Conservation (phyloP, 2,113 vertebrate genomes). For the Festucalex cinctus region DNA sequence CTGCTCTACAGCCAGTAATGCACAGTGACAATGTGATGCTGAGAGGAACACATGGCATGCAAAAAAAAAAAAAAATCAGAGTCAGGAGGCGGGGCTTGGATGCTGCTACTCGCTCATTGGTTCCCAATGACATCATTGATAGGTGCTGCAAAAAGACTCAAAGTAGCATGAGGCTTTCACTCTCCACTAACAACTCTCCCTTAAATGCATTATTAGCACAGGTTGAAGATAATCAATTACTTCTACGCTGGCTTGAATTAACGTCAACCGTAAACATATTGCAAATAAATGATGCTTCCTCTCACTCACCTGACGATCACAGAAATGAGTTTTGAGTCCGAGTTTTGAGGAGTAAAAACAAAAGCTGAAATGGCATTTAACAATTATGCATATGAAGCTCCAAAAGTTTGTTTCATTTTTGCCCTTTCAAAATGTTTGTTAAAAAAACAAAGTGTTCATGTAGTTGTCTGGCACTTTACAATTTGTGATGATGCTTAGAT, state of each 20-base stretch:
- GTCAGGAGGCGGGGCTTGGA: constrained; percentile 49
- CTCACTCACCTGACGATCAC: not conserved
- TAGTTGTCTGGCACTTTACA: not conserved
- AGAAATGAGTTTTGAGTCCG: not conserved
- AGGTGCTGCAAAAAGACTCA: constrained; percentile 35
- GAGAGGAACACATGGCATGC: constrained; percentile 53
- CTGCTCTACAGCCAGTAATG: constrained; percentile 33
- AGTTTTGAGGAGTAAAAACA: not conserved
- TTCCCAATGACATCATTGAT: constrained; percentile 76
- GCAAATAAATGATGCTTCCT: not conserved
- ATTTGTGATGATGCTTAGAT: not conserved
- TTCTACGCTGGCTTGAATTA: not conserved
- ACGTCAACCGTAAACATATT: not conserved
- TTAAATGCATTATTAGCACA: constrained; percentile 10
- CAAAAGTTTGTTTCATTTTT: not conserved
- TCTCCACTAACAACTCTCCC: not conserved
- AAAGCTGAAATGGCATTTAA: not conserved
- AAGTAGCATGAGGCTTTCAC: constrained; percentile 13
- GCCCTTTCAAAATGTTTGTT: too few relatives aligned
- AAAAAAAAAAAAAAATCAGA: constrained; percentile 31
- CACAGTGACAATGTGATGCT: constrained; percentile 62
- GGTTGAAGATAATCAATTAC: constrained; percentile 4
- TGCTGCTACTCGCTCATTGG: constrained; percentile 64
- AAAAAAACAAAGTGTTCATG: not conserved
- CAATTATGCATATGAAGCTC: not conserved